Conservation (phyloP, 2,113 vertebrate species). For the Taurulus bubalis region DNA sequence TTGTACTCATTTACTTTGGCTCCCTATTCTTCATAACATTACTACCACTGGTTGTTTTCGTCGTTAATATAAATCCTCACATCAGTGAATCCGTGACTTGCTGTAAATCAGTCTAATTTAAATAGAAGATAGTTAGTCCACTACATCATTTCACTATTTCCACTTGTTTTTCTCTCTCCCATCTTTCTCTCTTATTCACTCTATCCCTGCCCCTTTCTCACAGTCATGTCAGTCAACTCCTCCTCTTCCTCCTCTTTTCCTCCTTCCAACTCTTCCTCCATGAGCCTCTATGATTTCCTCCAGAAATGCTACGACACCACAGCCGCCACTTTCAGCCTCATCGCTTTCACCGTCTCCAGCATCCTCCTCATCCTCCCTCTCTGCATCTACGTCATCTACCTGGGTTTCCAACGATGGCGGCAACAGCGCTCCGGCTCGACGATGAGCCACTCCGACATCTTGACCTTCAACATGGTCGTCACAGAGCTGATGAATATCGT, state of each 20-base stretch:
- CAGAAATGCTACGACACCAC: not conserved
- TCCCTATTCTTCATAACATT: too few species aligned
- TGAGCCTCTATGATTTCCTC: not conserved
- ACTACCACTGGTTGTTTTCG: too few species aligned
- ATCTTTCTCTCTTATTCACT: not conserved
- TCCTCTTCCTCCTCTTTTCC: not conserved
- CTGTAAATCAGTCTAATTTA: too few species aligned
- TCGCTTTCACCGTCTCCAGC: not conserved
- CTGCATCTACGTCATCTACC: not conserved
- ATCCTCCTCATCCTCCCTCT: not conserved
- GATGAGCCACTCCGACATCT: not conserved
- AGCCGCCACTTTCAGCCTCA: not conserved
- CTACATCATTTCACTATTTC: not conserved
- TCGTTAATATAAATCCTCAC: too few species aligned
- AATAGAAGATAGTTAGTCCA: too few species aligned
- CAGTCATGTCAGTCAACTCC: not conserved
- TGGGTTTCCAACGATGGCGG: not conserved
- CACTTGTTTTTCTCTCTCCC: not conserved
- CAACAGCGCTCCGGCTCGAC: not conserved
- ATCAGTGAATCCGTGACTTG: too few species aligned
- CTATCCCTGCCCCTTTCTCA: not conserved
- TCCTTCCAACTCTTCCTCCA: not conserved
- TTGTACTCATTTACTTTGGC: too few species aligned
- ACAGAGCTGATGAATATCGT: not conserved
- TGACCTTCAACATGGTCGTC: not conserved